Evolutionary conservation across 2,797 vertebrate genomes (phyloP).

Genomic region (Linurgus olivaceus): DNA sequence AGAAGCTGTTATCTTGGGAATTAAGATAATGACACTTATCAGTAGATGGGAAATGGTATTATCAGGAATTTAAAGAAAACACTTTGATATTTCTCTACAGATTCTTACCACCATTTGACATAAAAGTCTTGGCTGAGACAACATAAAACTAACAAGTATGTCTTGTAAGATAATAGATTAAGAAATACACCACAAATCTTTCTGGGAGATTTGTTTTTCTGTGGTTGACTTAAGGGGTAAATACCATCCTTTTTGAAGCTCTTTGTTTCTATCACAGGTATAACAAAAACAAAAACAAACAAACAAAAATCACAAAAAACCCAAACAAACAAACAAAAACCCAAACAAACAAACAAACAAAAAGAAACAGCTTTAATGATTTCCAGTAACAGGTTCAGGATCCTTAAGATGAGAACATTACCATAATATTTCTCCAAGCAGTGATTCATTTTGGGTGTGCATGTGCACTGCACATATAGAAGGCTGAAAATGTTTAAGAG

Average conservation of each 20-base stretch:
- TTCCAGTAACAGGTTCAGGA: not conserved
- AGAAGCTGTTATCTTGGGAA: not conserved
- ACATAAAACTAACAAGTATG: not conserved
- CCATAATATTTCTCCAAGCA: not conserved
- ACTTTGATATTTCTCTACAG: constrained; percentile 16
- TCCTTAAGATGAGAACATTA: not conserved
- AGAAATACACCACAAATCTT: not conserved
- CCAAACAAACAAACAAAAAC: not conserved
- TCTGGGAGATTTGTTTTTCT: not conserved
- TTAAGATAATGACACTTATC: constrained; percentile 36
- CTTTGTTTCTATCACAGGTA: not conserved
- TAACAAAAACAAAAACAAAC: not conserved
- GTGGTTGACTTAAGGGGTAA: not conserved
- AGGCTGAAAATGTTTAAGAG: not conserved
- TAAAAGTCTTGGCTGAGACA: constrained; percentile 52
- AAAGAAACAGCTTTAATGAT: not conserved
- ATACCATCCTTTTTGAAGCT: not conserved
- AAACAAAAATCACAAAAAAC: too few species aligned
- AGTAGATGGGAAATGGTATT: not conserved
- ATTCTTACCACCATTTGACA: not conserved
- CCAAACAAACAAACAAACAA: not conserved
- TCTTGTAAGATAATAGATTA: constrained; percentile 7
- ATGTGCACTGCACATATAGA: not conserved
- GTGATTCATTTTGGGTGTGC: not conserved
- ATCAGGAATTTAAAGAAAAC: not conserved